These are phyloP conservation scores for Aphodius granarius DNA, from an alignment of 2,888 invertebrate genomes.

Conservation along the genomic window DNA sequence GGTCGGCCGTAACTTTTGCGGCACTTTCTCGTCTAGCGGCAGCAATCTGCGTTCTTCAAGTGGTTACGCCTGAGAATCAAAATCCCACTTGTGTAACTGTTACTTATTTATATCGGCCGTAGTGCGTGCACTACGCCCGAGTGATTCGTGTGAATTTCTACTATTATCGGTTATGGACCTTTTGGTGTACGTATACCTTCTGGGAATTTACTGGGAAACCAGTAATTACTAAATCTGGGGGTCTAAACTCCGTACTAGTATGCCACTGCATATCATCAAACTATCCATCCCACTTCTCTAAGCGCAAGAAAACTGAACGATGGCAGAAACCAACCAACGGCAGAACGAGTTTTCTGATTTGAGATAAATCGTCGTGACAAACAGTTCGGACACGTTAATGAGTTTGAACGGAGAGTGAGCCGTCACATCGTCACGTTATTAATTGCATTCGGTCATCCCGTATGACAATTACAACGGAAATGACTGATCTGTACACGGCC, in stretches of 20 bases:
- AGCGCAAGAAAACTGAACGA: background rate
- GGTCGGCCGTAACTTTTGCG: constrained; percentile 26
- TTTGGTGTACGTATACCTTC: constrained; percentile 1
- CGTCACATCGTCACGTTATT: constrained; percentile 31
- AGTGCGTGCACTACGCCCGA: background rate
- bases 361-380: background rate
- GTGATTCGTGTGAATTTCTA: constrained; percentile 11
- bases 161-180: constrained; percentile 9
- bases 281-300: background rate
- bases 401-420: background rate
- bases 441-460: constrained; percentile 39
- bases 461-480: constrained; percentile 41
- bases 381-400: background rate
- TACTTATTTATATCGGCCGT: background rate
- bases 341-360: background rate
- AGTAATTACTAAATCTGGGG: background rate
- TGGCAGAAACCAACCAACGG: background rate
- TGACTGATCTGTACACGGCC: constrained; percentile 35
- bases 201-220: constrained; percentile 4
- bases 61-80: background rate
- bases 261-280: background rate
- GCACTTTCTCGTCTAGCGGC: constrained; percentile 27
- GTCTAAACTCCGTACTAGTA: background rate
- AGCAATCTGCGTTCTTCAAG: background rate
- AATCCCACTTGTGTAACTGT: constrained; percentile 5